Evolutionary conservation across 2,113 vertebrate genomes (phyloP), one percentile per base, ranked within the genome.

Genomic region (Notarius lentiginosus): DNA sequence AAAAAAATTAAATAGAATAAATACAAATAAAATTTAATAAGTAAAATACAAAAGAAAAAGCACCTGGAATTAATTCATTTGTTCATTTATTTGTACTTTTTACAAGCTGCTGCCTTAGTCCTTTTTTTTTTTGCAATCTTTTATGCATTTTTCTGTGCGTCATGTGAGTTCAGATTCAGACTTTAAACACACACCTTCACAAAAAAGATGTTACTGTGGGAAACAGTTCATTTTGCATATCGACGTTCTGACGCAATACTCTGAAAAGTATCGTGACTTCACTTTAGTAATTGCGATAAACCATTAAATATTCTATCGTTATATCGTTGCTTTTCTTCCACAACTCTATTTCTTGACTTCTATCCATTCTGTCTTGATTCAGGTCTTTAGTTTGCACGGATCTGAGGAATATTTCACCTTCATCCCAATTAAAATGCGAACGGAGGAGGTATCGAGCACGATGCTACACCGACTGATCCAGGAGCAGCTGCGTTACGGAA

Each of bases 401-500:
- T 76, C 84, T 76, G 84, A 18, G 9, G 51, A 82, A 24, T 47
- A n/a, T 30, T 58, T 73, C 10, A 18, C 27, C 76, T 84, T 66
- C 56, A 41, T 70, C 51, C 65, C n/a, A 47, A 47, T 27, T 7
- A 86, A 89, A 27, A 99, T 99, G 98, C 96, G 96, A 95, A 97
- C 97, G 0, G 98, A 99, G 91, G 97, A 96, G 51, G 96, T 96
- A 5, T 98, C 97, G 0, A 96, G 97, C 89, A 99, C 98, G 22
- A 98, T 99, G 81, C 95, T 99, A 89, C 98, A 99, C 94, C 96
- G 98, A 30, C 97, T 99, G 88, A 99, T 99, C 93, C 98, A 98
- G 92, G 98, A 99, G 93, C 98, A 99, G 94, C 95, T 99, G 18
- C 97, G 98, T 84, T 98, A 97, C 68, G 98, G 98, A 56, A 99